Evolutionary conservation across 1,140 invertebrate genomes (phyloP), one percentile per base, ranked within the genome.

Genomic region (Plectrocnemia conspersa): DNA sequence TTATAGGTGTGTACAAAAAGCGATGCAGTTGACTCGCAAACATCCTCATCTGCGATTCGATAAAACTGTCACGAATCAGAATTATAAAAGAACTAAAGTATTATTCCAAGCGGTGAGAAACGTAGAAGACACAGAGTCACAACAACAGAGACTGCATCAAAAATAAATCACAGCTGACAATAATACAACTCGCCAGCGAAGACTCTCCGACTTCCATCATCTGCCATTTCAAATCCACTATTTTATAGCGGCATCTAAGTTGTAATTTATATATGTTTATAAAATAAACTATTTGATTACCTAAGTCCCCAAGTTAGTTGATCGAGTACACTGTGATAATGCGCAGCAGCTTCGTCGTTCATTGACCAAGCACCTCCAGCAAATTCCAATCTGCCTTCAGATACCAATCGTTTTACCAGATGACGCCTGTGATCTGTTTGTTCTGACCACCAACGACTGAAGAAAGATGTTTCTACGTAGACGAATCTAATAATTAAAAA

Each of bases 251-350:
- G n/a, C n/a, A n/a, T n/a, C n/a, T n/a, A n/a, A n/a, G n/a, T n/a
- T n/a, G n/a, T n/a, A n/a, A n/a, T n/a, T n/a, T n/a, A n/a, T n/a
- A n/a, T n/a, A n/a, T n/a, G n/a, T n/a, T n/a, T n/a, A n/a, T n/a
- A n/a, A 56, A 56, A 45, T 52, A 24, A 29, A 27, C 42, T 27
- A 32, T 33, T 9, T 40, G 61, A 77, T 66, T 65, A 87, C 85
- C 79, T 81, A 23, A 88, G 73, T 9, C 86, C 86, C 79, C 82
- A 85, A 6, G 84, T 81, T 65, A 94, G 93, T 70, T 98, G 93
- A 72, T 98, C 94, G 22, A 99, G 85, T 9, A 93, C 86, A 36
- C 89, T 91, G 58, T 90, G 88, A 69, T 98, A 99, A 67, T 98
- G 91, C 0, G 89, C 83, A 0, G 82, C 77, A 0, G 93, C 94